These are phyloP conservation scores for Stenodera caucasica DNA, from an alignment of 2,888 invertebrate species.

Conservation along the genomic window DNA sequence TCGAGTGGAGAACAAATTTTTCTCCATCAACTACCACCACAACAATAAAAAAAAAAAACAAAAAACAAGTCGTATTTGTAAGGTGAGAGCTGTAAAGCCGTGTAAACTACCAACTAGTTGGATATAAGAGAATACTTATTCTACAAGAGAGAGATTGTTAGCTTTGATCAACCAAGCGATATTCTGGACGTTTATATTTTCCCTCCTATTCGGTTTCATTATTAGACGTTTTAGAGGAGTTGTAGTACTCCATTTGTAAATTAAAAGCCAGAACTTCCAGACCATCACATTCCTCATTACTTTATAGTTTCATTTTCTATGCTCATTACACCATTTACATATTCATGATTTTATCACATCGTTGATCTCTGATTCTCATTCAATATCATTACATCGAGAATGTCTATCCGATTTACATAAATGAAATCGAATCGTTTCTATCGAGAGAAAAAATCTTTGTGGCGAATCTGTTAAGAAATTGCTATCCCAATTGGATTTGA, in stretches of 20 bases:
- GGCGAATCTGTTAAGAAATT: not conserved
- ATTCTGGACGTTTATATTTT: constrained; percentile 20
- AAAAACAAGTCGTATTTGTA: constrained; percentile 1
- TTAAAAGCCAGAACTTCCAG: constrained; percentile 54
- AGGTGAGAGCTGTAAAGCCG: constrained; percentile 25
- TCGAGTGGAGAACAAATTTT: not conserved
- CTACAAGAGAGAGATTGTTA: constrained; percentile 10
- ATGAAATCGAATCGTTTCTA: constrained; percentile 5
- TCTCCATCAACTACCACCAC: no score
- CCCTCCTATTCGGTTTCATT: constrained; percentile 5
- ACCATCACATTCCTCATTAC: constrained; percentile 49
- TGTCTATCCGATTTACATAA: not conserved
- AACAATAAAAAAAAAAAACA: not conserved
- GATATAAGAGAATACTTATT: constrained; percentile 10
- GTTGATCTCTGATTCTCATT: constrained; percentile 15
- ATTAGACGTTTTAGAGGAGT: constrained; percentile 23
- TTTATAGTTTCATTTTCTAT: constrained; percentile 45
- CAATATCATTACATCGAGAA: constrained; percentile 3
- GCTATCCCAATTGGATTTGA: not conserved
- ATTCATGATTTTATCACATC: constrained; percentile 43
- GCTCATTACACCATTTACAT: constrained; percentile 42
- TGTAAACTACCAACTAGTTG: constrained; percentile 17
- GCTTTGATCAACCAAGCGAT: constrained; percentile 27
- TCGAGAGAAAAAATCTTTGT: no score
- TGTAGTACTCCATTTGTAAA: constrained; percentile 50